phyloP scores from a whole-genome alignment of 2,797 vertebrate genomes.

The Chaetophractus vellerosus region DNA sequence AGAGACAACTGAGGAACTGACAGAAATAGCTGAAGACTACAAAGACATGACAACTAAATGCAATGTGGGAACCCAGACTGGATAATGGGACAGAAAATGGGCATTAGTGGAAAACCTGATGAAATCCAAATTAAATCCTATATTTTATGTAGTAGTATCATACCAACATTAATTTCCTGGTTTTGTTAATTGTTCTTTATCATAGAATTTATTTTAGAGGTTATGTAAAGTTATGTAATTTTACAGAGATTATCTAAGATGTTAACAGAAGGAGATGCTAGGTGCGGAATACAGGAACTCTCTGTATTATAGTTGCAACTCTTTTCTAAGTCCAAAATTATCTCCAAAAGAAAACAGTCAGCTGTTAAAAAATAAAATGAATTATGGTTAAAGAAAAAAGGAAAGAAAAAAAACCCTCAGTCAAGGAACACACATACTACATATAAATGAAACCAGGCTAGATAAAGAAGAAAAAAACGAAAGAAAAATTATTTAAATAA shows the following conservation, averaged over 20 bases:
- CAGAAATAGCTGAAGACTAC: neutral
- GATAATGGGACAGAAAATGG: neutral
- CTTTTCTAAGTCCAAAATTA: neutral
- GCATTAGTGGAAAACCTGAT: neutral
- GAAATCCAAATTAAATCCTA: constrained; percentile 4
- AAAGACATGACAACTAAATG: neutral
- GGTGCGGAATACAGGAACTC: neutral
- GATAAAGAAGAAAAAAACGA: neutral
- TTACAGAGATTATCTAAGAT: neutral
- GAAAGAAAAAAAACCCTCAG: neutral
- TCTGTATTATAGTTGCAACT: neutral
- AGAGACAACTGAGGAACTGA: neutral
- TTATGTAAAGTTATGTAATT: too few relatives aligned
- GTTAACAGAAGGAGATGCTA: neutral
- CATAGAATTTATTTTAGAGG: neutral
- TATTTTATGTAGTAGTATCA: neutral
- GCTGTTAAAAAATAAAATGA: neutral
- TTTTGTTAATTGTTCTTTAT: neutral
- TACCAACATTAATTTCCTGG: neutral
- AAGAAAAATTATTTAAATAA: neutral
- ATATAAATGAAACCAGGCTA: neutral
- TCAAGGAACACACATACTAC: constrained; percentile 4
- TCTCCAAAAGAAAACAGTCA: neutral
- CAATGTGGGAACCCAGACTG: neutral
- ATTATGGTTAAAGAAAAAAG: neutral